Evolutionary conservation across 2,113 vertebrate species (phyloP).

Genomic region (Bufo gargarizans): DNA sequence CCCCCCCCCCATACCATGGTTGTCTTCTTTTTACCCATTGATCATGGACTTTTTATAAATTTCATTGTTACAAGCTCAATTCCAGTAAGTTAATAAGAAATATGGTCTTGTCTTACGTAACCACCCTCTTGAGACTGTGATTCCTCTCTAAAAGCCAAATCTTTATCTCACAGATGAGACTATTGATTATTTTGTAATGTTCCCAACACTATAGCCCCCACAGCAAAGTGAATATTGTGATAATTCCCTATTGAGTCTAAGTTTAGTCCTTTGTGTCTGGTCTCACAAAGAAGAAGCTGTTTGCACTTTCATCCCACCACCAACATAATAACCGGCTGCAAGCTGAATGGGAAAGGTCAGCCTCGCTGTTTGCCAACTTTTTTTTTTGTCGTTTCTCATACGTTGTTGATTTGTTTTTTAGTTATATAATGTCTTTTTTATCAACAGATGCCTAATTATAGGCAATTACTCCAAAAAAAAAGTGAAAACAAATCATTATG

Average conservation of each 20-base stretch:
- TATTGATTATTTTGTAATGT: slow-evolving; percentile 22
- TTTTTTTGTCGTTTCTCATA: not conserved
- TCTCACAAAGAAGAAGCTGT: slow-evolving; percentile 35
- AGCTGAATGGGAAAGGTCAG: slow-evolving; percentile 38
- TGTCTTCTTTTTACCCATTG: too few relatives aligned
- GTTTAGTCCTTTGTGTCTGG: not conserved
- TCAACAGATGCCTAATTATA: slow-evolving; percentile 44
- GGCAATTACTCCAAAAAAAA: not conserved
- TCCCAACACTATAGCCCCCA: not conserved
- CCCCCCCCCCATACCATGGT: too few relatives aligned
- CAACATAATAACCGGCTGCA: slow-evolving; percentile 25
- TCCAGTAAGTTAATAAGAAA: not conserved
- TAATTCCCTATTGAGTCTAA: slow-evolving; percentile 23
- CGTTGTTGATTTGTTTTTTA: not conserved
- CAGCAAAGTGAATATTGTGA: not conserved
- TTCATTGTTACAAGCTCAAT: not conserved
- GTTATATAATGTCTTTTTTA: slow-evolving; percentile 15
- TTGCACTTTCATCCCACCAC: not conserved
- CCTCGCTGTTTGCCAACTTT: not conserved
- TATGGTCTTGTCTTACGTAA: not conserved
- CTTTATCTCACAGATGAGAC: not conserved
- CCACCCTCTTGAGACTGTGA: not conserved
- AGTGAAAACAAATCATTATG: slow-evolving; percentile 44
- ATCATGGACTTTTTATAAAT: too few relatives aligned
- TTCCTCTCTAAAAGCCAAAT: not conserved